These are phyloP conservation scores for Tipula confusa DNA, from an alignment of 2,888 invertebrate genomes.

Conservation along the genomic window DNA sequence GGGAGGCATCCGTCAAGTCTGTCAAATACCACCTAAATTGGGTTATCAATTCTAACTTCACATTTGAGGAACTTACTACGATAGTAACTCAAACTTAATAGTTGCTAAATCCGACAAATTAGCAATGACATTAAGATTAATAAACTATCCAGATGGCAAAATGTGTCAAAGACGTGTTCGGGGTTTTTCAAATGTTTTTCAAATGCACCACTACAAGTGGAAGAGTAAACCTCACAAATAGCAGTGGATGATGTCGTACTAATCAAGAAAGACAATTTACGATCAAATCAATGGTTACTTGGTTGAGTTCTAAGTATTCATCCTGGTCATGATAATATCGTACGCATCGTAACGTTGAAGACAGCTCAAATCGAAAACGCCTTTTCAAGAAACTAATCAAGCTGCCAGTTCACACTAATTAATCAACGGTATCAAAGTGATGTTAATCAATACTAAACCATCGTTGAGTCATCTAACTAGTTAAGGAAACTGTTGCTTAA, in stretches of 20 bases:
- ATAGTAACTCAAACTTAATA: background rate
- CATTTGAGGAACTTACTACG: background rate
- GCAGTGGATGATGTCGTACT: background rate
- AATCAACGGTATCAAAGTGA: too few relatives aligned
- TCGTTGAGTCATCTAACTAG: too few relatives aligned
- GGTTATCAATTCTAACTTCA: background rate
- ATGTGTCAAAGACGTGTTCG: background rate
- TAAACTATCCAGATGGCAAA: background rate
- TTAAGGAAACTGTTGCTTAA: too few relatives aligned
- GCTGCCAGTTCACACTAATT: background rate
- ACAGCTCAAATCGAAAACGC: background rate
- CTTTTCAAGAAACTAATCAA: background rate
- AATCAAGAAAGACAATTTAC: background rate
- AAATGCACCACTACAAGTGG: background rate
- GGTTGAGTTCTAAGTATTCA: background rate
- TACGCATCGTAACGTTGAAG: background rate
- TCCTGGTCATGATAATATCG: background rate
- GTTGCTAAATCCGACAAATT: background rate
- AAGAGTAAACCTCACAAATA: background rate
- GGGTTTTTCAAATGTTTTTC: background rate
- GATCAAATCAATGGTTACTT: background rate
- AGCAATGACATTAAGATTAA: background rate
- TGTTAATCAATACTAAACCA: too few relatives aligned
- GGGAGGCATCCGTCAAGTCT: background rate
- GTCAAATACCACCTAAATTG: background rate